Evolutionary conservation across 2,888 invertebrate genomes (phyloP).

Genomic region (Megastigmus dorsalis): DNA sequence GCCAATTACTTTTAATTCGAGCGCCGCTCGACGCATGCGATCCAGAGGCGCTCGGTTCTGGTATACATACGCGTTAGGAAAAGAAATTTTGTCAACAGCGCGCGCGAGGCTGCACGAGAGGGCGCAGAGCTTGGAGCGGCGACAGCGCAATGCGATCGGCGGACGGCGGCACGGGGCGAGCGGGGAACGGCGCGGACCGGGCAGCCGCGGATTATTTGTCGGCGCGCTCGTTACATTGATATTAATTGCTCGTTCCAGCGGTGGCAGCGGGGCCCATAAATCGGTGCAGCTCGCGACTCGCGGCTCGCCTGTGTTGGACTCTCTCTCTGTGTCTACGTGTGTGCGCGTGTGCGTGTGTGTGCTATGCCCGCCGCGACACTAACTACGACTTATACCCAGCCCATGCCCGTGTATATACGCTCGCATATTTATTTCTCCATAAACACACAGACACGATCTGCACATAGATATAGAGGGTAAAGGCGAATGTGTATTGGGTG

Average conservation of each 20-base stretch:
- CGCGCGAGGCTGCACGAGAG: too few relatives aligned
- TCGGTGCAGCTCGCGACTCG: background rate
- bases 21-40: too few relatives aligned
- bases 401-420: background rate
- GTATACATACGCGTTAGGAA: background rate
- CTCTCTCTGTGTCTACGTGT: background rate
- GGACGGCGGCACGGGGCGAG: too few relatives aligned
- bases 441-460: too few relatives aligned
- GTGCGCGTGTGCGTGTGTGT: background rate
- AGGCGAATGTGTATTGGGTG: too few relatives aligned
- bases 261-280: conserved; percentile 26
- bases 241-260: conserved; percentile 19
- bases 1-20: conserved; percentile 40
- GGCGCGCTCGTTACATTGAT: conserved; percentile 24
- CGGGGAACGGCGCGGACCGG: too few relatives aligned
- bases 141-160: too few relatives aligned
- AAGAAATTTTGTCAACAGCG: conserved; percentile 30
- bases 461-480: too few relatives aligned
- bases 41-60: background rate
- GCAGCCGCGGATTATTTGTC: conserved; percentile 18
- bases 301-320: background rate
- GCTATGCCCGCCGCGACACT: too few relatives aligned
- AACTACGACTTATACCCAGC: background rate
- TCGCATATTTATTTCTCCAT: too few relatives aligned
- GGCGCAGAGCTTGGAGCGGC: too few relatives aligned